Base-by-base conservation (phyloP, 2,888 invertebrate species). In the Thera britannica region DNA sequence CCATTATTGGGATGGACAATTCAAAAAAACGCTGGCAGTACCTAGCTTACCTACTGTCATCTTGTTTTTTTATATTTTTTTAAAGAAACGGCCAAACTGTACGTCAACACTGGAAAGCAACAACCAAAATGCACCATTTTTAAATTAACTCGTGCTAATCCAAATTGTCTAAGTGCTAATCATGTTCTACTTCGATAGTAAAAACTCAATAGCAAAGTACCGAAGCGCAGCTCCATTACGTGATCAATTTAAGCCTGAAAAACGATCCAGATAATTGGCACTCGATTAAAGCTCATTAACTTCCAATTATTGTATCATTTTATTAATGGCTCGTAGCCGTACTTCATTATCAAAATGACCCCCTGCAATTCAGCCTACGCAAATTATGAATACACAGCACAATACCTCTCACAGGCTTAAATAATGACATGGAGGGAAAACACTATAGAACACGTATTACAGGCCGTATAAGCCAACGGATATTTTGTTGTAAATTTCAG, bases 281-380 rank as follows among this genome's bases (percentile, higher is more conserved):
- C 75, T 75, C 77, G 77, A 85, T 84, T 77, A 78, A 73, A 72
- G 73, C 80, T 83, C 80, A 88, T 85, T 86, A 85, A 77, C 77
- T 75, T 75, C 76, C 82, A 79, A 84, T 86, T 85, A 83, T 77
- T 71, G 68, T 68, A 74, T 69, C 71, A 75, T 73, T 78, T 73
- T 79, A 77, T 82, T 79, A 80, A 86, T 83, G 79, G 77, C 78
- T 73, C 58, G 58, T 36, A 55, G 58, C 46, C 68, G 54, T 59
- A 72, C 61, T 63, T 58, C 58, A 71, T 72, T 70, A 66, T 62
- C 62, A 62, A 65, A 71, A 69, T 65, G 38, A 59, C 35, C 41
- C 35, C 34, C 23, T 51, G 62, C 58, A 67, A 62, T 62, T 58
- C 48, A 36, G 51, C 61, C 54, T 12, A 49, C 4, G 41, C 54